These are phyloP conservation scores for Strix uralensis DNA, from an alignment of 2,113 vertebrate genomes.

Conservation along the genomic window DNA sequence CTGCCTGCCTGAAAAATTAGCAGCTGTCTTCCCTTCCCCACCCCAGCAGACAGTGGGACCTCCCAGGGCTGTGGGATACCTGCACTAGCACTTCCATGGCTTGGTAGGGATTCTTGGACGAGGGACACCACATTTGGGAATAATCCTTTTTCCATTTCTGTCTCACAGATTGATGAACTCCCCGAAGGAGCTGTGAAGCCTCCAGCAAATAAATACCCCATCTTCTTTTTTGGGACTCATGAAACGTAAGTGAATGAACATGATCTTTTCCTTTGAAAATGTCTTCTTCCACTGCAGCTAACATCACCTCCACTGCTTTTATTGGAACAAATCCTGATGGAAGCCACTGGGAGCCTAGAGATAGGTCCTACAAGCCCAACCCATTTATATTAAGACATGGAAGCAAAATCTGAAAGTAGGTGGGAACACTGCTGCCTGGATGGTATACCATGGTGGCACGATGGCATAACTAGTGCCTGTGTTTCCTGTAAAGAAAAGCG, in stretches of 20 bases:
- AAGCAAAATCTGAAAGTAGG: neutral
- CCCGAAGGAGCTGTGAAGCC: slow-evolving; percentile 97
- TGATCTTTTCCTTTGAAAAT: neutral
- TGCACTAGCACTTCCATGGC: neutral
- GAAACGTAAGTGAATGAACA: slow-evolving; percentile 86
- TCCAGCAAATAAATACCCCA: slow-evolving; percentile 96
- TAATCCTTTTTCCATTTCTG: slow-evolving; percentile 29
- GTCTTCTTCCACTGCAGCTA: neutral
- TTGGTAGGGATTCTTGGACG: neutral
- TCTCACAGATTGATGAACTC: slow-evolving; percentile 92
- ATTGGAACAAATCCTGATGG: neutral
- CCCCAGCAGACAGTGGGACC: neutral
- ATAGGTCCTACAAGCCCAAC: neutral
- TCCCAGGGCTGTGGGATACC: neutral
- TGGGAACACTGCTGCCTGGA: neutral
- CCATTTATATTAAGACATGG: neutral
- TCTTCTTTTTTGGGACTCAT: slow-evolving; percentile 98
- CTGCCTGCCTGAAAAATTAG: neutral
- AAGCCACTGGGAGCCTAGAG: neutral
- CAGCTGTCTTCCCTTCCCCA: neutral
- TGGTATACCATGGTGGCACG: neutral
- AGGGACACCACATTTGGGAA: neutral
- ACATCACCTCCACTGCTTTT: neutral
- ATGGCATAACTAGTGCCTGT: neutral
- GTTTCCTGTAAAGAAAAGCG: neutral